A percentile compares a stretch with the other conserved stretches of the same genome.
Evolutionary conservation across 1,140 invertebrate species (phyloP).

Genomic region (Drosophila setifemur): DNA sequence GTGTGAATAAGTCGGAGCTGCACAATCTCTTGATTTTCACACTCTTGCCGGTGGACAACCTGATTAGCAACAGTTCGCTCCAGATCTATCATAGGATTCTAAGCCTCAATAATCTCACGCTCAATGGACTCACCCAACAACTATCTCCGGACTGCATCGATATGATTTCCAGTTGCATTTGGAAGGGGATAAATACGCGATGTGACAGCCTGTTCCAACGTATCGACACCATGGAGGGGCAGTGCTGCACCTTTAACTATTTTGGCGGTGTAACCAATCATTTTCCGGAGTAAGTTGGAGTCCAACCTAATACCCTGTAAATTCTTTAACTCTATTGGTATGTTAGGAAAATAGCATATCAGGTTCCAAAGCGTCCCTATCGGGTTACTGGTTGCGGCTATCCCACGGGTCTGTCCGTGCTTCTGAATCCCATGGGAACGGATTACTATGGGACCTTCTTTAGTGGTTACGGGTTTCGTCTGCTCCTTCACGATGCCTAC

Average conservation of each 20-base stretch:
- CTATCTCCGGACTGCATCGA: conserved; percentile 84
- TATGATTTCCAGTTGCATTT: conserved; percentile 85
- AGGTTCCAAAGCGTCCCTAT: conserved; percentile 82
- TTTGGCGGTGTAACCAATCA: conserved; percentile 80
- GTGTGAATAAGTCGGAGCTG: conserved; percentile 47
- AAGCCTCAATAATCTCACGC: conserved; percentile 74
- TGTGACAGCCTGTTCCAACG: conserved; percentile 86
- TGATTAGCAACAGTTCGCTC: conserved; percentile 37
- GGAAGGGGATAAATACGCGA: conserved; percentile 85
- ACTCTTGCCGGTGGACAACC: conserved; percentile 49
- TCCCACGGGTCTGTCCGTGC: conserved; percentile 85
- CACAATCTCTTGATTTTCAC: conserved; percentile 63
- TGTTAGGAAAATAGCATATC: conserved; percentile 72
- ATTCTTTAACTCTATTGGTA: not conserved
- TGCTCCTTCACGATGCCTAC: conserved; percentile 85
- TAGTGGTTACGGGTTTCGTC: conserved; percentile 76
- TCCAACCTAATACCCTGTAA: rapidly evolving
- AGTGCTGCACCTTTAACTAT: conserved; percentile 88
- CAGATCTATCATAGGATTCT: conserved; percentile 81
- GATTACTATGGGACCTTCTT: conserved; percentile 83
- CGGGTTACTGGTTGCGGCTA: conserved; percentile 86
- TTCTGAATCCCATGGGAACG: conserved; percentile 83
- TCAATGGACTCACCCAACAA: conserved; percentile 64
- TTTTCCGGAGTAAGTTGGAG: conserved; percentile 67
- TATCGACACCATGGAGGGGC: conserved; percentile 84